phyloP scores from a whole-genome alignment of 2,797 vertebrate species.

The Hoplostethus atlanticus region DNA sequence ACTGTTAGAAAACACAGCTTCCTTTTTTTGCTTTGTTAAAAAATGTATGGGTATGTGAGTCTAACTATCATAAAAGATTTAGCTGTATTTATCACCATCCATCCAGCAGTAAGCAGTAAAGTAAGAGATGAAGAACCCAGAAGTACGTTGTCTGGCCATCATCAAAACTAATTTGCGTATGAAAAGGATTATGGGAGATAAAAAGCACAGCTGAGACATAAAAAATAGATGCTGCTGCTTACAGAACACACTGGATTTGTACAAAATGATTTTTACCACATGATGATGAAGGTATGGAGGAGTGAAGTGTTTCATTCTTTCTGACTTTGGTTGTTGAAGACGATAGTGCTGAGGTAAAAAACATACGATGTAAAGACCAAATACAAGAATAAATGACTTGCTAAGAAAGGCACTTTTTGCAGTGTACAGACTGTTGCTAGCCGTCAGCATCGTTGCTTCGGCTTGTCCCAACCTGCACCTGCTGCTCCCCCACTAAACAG shows the following conservation, averaged over 20 bases:
- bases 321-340: not conserved
- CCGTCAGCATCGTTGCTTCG: conserved; percentile 59
- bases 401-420: conserved; percentile 32
- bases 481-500: conserved; percentile 66
- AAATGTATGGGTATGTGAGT: too few relatives aligned
- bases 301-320: not conserved
- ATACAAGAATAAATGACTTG: conserved; percentile 11
- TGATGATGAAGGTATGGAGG: too few relatives aligned
- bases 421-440: conserved; percentile 42
- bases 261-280: not conserved
- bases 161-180: not conserved
- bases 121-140: too few relatives aligned
- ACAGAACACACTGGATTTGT: not conserved
- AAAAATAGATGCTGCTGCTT: not conserved
- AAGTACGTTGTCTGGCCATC: not conserved
- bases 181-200: too few relatives aligned
- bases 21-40: too few relatives aligned
- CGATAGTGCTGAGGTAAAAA: too few relatives aligned
- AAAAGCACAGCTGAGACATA: too few relatives aligned
- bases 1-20: too few relatives aligned
- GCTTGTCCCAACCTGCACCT: conserved; percentile 63
- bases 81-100: not conserved
- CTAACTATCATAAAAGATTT: not conserved
- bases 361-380: too few relatives aligned
- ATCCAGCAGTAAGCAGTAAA: not conserved